Base-by-base conservation (phyloP, 2,113 vertebrate species). In the Lycocorax pyrrhopterus region DNA sequence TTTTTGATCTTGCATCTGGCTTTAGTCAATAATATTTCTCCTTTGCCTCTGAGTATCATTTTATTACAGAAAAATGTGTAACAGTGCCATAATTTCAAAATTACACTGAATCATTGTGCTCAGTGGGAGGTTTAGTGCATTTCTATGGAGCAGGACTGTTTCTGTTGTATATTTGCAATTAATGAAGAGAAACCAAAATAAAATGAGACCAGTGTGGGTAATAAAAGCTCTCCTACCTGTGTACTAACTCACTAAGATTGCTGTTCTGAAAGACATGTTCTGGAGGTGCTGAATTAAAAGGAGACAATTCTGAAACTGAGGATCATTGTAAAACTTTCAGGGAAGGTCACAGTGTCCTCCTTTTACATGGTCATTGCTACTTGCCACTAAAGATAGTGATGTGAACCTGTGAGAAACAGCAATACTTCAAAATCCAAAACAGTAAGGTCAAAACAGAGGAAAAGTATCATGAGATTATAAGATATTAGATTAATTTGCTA, bases 151-250 rank as follows among this genome's bases (percentile, higher is more conserved):
- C 56, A 94, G 86, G 94, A 94, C 56, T 68, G 27, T 89, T 94
- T 96, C 79, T 90, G 67, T 87, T 90, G 68, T 97, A 66, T 94
- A 75, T 94, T 78, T 89, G 87, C 86, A 95, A 94, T 94, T 96
- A 97, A 96, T 95, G 95, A 94, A 94, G 93, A 94, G 77, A 94
- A 96, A 94, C 80, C 66, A 92, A 90, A 90, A 78, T 95, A 89
- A 87, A 95, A 95, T 82, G 64, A 91, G 83, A 75, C 84, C 89
- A 74, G 19, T 68, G 80, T 75, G 89, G 62, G 35, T 41, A 81
- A 90, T 95, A 94, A 95, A 92, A 92, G 53, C 44, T 95, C 44
- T 89, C 51, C 80, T 93, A 95, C 86, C 84, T 94, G 47, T 75
- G 37, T 63, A 67, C 44, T 95, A 95, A 71, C 30, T 93, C 56